Base-by-base conservation (phyloP, 2,113 vertebrate genomes). In the Albula glossodonta region DNA sequence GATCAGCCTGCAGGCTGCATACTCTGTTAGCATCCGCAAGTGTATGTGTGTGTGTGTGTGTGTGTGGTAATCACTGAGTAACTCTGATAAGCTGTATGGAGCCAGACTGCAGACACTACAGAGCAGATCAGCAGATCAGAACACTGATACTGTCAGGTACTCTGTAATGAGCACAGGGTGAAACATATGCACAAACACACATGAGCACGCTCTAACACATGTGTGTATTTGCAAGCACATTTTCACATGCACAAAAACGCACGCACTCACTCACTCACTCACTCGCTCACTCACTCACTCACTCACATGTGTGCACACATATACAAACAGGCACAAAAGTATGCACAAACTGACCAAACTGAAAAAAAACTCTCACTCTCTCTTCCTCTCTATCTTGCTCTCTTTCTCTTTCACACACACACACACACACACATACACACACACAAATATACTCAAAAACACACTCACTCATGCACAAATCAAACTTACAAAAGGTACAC, bases 71-170 rank as follows among this genome's bases (percentile, higher is more conserved):
- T 87, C 91, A 92, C 88, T 86, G 89, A 93, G 91, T 87, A 92
- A 80, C 92, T 87, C 88, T 94, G 94, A 95, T 95, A 94, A 95
- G 93, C 92, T 90, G 53, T 2, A 85, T 94, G 94, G 95, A 95
- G 94, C 94, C 94, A 95, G 94, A 93, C 93, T 51, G 90, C 90
- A 93, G 92, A 91, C 93, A 90, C 92, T 49, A 81, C 84, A 63
- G 83, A 85, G 85, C 85, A 87, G 85, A 87, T 85, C 91, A 91
- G 91, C 90, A 92, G 95, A 95, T 95, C 93, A 92, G 92, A 91
- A 90, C 86, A n/a, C 91, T 90, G 94, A 95, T 96, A 95, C 88
- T 89, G 87, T 53, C 85, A 41, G 79, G 86, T 85, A 90, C 87
- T 90, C 86, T 87, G 90, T 74, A 83, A 81, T 88, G 78, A 84